Evolutionary conservation across 2,888 invertebrate species (phyloP).

Genomic region (Noctua pronuba): DNA sequence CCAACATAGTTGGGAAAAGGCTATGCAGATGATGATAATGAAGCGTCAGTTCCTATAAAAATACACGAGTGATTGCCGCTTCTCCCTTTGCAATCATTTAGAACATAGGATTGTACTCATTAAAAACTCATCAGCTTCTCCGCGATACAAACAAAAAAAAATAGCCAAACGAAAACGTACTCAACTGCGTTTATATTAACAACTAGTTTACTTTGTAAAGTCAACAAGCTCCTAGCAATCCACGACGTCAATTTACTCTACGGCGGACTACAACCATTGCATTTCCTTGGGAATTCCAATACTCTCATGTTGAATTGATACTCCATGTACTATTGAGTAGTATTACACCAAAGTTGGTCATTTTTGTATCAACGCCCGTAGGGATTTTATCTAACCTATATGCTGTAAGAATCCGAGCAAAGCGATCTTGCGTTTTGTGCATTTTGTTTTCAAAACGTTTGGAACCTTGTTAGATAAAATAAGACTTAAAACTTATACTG

Average conservation of each 20-base stretch:
- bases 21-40: neutral
- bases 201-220: neutral
- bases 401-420: too few relatives aligned
- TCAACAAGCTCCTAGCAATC: constrained; percentile 6
- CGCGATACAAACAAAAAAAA: neutral
- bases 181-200: neutral
- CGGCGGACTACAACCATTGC: neutral
- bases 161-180: neutral
- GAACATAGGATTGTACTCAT: neutral
- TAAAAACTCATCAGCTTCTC: neutral
- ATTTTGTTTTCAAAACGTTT: too few relatives aligned
- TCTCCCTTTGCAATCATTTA: neutral
- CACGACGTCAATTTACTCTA: neutral
- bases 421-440: too few relatives aligned
- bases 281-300: constrained; percentile 2
- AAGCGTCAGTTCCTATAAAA: neutral
- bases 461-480: too few relatives aligned
- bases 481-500: neutral
- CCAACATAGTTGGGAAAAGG: neutral
- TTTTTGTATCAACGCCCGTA: neutral
- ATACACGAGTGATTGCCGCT: neutral
- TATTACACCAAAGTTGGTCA: neutral
- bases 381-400: too few relatives aligned
- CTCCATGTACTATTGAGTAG: neutral
- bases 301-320: neutral